Conservation (phyloP, 2,113 vertebrate genomes). For the Excalfactoria chinensis region DNA sequence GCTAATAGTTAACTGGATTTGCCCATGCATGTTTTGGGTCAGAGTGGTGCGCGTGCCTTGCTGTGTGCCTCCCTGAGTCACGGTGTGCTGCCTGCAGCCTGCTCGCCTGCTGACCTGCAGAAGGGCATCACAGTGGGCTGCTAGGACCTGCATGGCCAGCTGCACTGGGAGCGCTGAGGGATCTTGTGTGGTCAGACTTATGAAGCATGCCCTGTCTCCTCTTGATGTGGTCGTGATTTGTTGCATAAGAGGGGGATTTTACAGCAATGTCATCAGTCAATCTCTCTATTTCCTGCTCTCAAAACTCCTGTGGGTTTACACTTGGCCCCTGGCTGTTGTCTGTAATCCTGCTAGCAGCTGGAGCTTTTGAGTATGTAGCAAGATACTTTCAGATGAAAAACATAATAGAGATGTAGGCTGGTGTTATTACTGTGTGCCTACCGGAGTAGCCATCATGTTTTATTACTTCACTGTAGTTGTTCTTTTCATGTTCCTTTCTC, state of each 20-base stretch:
- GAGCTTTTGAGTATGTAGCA: neutral
- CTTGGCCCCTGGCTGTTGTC: neutral
- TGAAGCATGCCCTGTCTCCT: neutral
- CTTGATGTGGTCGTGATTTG: rapidly evolving
- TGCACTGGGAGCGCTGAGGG: neutral
- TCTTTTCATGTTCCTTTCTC: neutral
- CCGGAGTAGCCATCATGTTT: neutral
- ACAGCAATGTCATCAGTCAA: neutral
- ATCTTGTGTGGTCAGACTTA: neutral
- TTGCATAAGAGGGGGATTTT: neutral
- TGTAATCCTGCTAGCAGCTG: neutral
- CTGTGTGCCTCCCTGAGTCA: rapidly evolving
- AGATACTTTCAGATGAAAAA: neutral
- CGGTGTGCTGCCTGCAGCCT: neutral
- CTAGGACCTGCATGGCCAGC: rapidly evolving
- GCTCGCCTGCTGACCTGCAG: rapidly evolving
- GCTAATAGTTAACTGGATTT: neutral
- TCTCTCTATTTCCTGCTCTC: neutral
- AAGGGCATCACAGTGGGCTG: neutral
- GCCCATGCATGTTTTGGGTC: neutral
- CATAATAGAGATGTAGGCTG: rapidly evolving
- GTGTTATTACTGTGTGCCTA: neutral
- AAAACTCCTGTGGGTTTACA: neutral
- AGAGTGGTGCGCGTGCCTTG: rapidly evolving
- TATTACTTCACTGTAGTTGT: neutral